Evolutionary conservation across 2,797 vertebrate genomes (phyloP), one percentile per base, ranked within the genome.

Genomic region (Anguilla anguilla): DNA sequence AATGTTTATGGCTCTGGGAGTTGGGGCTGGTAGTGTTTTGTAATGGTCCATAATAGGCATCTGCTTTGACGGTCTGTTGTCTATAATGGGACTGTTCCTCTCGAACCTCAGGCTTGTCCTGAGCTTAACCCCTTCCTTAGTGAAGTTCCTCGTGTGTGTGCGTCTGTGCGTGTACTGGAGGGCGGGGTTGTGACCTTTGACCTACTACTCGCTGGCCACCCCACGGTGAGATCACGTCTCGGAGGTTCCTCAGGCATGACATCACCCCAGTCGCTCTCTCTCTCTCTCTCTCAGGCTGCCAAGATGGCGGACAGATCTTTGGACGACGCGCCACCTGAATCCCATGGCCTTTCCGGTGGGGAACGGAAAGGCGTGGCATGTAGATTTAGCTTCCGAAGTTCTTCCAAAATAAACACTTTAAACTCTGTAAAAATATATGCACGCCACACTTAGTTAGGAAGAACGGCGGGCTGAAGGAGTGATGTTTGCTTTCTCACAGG

Each of bases 161-260:
- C 25, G 17, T 31, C 9, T 28, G 85, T 90, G 83, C 3, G 51
- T 49, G 4, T 51, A 9, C 49, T 51, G 49, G 93, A 59, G 67
- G 87, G 25, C 35, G 39, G 91, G 93, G 92, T 94, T 90, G 87
- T 15, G 90, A 94, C 90, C 93, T 94, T 94, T 95, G 92, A 95
- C 93, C 93, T 94, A 93, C 89, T 91, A 89, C 92, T 92, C 91
- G 90, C 88, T 10, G 87, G 84, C 88, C 84, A 11, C 82, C 92
- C 89, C 90, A 91, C 93, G 88, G 91, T 86, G 91, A 93, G 92
- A 92, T 93, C 91, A 91, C 89, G 86, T 91, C 83, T 86, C 91
- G 90, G 91, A 93, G 79, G 79, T 17, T 82, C 22, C 51, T 51
- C 2, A 7, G 19, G 19, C 0, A n/a, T 82, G 79, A 82, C 79